Evolutionary conservation across 2,113 vertebrate species (phyloP).

Genomic region (Tursiops truncatus): DNA sequence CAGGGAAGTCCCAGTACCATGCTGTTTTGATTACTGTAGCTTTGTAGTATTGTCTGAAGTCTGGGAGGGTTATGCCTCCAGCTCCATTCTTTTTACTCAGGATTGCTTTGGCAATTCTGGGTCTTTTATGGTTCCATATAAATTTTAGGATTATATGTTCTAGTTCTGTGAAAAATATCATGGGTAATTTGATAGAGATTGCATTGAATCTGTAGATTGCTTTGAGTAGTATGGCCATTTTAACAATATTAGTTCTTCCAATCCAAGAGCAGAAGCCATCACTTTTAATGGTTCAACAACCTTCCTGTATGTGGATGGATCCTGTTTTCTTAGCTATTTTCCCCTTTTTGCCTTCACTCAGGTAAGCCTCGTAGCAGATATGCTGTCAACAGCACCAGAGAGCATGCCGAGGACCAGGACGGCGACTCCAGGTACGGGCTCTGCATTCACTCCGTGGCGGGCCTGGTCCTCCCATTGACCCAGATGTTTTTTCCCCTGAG

Average conservation of each 20-base stretch:
- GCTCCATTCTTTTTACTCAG: background rate
- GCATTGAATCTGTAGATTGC: background rate
- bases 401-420: slow-evolving; percentile 92
- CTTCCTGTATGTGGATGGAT: background rate
- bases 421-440: slow-evolving; percentile 93
- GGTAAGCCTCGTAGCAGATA: slow-evolving; percentile 94
- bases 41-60: background rate
- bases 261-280: background rate
- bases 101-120: background rate
- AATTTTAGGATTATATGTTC: background rate
- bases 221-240: background rate
- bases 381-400: slow-evolving; percentile 89
- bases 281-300: background rate
- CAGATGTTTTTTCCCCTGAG: background rate
- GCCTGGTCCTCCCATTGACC: background rate
- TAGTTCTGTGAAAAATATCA: background rate
- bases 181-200: background rate
- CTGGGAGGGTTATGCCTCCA: background rate
- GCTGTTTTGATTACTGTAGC: background rate
- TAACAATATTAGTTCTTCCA: background rate
- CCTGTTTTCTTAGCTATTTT: background rate
- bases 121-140: background rate
- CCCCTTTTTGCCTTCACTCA: slow-evolving; percentile 78
- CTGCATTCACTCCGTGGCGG: background rate
- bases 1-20: too few species aligned